phyloP scores from a whole-genome alignment of 2,113 vertebrate genomes.

The Tursiops truncatus region DNA sequence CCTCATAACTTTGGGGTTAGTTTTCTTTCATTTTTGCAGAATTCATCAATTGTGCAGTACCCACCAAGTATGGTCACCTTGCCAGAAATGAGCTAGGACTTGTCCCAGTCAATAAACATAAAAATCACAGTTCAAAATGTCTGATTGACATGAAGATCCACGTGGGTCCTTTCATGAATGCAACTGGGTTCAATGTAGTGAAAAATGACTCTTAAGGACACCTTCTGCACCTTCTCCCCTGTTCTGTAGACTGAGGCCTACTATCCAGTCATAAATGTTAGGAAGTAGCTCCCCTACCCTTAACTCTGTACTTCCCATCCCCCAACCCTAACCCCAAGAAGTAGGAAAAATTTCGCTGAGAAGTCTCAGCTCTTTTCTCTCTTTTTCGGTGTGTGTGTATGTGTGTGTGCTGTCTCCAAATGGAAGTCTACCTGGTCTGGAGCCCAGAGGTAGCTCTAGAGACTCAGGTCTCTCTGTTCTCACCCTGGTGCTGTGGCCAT shows the following conservation, averaged over 20 bases:
- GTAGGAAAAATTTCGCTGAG: background rate
- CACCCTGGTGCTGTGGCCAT: background rate
- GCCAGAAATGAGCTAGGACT: constrained; percentile 35
- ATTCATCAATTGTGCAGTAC: background rate
- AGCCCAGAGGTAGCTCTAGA: background rate
- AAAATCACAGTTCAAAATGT: constrained; percentile 29
- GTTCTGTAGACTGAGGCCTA: background rate
- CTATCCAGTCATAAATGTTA: background rate
- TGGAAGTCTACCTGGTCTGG: background rate
- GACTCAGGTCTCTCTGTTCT: background rate
- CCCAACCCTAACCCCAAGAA: background rate
- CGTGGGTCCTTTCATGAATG: background rate
- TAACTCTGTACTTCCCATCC: background rate
- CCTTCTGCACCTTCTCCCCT: background rate
- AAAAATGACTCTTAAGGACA: background rate
- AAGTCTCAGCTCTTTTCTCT: background rate
- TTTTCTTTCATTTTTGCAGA: constrained; percentile 35
- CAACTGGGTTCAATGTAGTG: background rate
- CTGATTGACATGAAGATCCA: background rate
- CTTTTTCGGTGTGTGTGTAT: background rate
- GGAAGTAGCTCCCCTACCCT: background rate
- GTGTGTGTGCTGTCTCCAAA: background rate
- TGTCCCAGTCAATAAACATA: background rate
- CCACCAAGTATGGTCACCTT: background rate
- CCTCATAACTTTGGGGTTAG: background rate